Conservation (phyloP, 2,888 invertebrate genomes). For the Drosophila histrio region DNA sequence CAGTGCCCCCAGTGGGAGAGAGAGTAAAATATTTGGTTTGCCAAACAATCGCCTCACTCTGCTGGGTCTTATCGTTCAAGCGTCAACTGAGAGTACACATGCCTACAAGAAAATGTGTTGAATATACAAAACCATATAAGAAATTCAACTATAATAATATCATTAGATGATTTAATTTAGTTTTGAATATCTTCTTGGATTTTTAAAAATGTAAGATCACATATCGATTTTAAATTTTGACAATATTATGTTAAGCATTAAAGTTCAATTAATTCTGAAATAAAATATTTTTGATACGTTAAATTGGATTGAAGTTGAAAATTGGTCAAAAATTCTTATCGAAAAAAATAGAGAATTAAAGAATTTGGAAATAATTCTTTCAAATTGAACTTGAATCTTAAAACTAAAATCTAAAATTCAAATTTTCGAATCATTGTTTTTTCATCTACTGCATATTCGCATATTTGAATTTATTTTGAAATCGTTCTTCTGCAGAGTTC, state of each 20-base stretch:
- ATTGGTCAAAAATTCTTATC: too few species aligned
- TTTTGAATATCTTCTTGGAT: too few species aligned
- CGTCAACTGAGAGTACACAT: conserved; percentile 3
- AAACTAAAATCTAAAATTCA: neutral
- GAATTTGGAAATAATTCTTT: too few species aligned
- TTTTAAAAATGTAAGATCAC: too few species aligned
- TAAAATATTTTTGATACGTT: too few species aligned
- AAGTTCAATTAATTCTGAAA: too few species aligned
- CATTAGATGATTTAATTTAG: too few species aligned
- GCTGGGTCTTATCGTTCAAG: conserved; percentile 7
- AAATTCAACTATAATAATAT: neutral
- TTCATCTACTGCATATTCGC: neutral
- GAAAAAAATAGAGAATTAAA: too few species aligned
- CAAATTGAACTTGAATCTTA: neutral
- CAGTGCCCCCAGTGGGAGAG: conserved; percentile 1
- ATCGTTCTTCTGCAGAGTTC: neutral
- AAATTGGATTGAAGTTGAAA: too few species aligned
- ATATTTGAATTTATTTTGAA: neutral
- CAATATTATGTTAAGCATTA: too few species aligned
- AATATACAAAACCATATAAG: neutral
- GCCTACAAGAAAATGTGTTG: neutral
- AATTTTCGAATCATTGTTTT: neutral
- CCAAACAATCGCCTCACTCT: conserved; percentile 2
- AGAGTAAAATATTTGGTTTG: conserved; percentile 1
- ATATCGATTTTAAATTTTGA: too few species aligned